Evolutionary conservation across 1,140 invertebrate genomes (phyloP), one percentile per base, ranked within the genome.

Genomic region (Saxidomus purpurata): DNA sequence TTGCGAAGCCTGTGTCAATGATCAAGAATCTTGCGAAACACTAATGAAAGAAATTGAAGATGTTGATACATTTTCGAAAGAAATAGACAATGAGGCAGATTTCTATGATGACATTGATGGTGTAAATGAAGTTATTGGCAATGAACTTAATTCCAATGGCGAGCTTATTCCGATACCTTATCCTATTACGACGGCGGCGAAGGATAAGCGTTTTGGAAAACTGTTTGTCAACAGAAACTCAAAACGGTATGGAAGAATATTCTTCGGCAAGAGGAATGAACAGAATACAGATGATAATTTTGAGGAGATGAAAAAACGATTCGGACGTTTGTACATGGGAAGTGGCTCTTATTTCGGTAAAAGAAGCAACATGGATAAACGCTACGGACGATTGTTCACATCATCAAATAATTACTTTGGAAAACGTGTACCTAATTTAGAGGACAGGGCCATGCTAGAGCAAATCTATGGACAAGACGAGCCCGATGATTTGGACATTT

Each of bases 1-100:
- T 3, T 79, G 76, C 28, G 76, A 79, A 22, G 76, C 76, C 0
- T 79, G 76, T 79, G 76, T 79, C 0, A 79, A 79, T n/a, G 76
- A 79, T 47, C n/a, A 79, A 55, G 47, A 79, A 2, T 49, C 76
- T 0, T 79, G 76, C 36, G 47, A 52, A 79, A 55, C 28, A 31
- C 8, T 79, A 55, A 52, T 79, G 47, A 31, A 55, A 28, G 76
- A 79, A 52, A 59, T 79, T 31, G 76, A 79, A 79, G 76, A 31
- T 28, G 31, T 55, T 19, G 36, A 79, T 36, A 6, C 25, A 15
- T 55, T 79, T 1, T 34, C 76, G 8, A 43, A 77, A 49, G 47
- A 77, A 6, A 11, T 22, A 8, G 9, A 74, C n/a, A 43, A 52
- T 49, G 49, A 55, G 4, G 49, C 55, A 13, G 76, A 55, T 55